phyloP scores from a whole-genome alignment of 2,888 invertebrate species.

The Macrosiphum euphorbiae region DNA sequence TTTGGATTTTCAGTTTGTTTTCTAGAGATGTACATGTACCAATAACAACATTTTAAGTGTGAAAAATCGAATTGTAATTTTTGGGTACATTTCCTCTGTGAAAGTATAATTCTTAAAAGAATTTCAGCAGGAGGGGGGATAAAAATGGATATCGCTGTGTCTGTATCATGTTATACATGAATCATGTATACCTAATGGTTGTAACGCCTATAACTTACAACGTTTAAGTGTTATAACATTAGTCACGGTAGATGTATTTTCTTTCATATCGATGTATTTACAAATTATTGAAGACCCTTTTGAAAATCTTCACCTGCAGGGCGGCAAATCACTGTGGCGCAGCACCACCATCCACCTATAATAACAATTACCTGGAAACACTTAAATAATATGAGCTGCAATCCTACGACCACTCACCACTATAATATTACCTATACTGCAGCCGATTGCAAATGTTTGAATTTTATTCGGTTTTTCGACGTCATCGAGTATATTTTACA shows the following conservation, averaged over 20 bases:
- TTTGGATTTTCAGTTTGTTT: background rate
- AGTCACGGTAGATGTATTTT: background rate
- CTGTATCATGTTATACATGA: background rate
- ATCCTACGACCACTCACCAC: background rate
- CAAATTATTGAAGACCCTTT: background rate
- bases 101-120: background rate
- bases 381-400: background rate
- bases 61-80: background rate
- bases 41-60: background rate
- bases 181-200: no score
- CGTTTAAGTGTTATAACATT: background rate
- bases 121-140: background rate
- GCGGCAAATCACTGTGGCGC: background rate
- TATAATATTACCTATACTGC: background rate
- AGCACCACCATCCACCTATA: background rate
- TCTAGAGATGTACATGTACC: background rate
- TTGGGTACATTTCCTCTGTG: background rate
- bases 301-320: background rate
- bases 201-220: background rate
- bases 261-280: background rate
- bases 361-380: background rate
- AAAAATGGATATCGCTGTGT: background rate
- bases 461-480: background rate
- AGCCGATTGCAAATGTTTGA: background rate
- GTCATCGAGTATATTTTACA: background rate